Evolutionary conservation across 1,140 invertebrate species (phyloP).

Genomic region (Heliconius melpomene): DNA sequence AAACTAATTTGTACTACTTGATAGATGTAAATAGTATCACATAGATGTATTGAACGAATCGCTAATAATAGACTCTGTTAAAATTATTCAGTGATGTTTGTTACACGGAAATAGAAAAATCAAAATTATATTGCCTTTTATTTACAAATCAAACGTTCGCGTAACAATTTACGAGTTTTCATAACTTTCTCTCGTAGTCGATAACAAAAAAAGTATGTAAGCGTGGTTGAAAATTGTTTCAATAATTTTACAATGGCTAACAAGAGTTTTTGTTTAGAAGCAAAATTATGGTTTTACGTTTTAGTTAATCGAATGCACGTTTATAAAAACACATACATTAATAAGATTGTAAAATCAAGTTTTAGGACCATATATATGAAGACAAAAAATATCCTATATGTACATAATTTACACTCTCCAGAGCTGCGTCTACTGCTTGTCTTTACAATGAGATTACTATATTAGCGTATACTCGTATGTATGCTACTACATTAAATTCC

Average conservation of each 20-base stretch:
- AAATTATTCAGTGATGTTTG: conserved; percentile 65
- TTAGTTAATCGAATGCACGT: not conserved
- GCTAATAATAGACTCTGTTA: conserved; percentile 37
- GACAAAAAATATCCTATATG: too few relatives aligned
- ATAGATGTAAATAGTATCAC: conserved; percentile 36
- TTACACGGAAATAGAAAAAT: conserved; percentile 72
- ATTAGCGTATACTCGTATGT: too few relatives aligned
- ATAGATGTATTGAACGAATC: conserved; percentile 37
- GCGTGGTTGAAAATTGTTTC: not conserved
- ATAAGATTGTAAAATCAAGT: too few relatives aligned
- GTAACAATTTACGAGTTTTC: not conserved
- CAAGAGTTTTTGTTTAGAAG: not conserved
- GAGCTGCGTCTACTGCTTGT: too few relatives aligned
- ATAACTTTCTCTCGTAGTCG: not conserved
- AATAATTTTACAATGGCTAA: not conserved
- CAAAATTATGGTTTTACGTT: not conserved
- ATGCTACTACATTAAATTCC: too few relatives aligned
- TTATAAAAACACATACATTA: not conserved
- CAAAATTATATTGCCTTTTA: conserved; percentile 51
- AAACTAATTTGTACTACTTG: conserved; percentile 29
- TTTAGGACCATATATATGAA: too few relatives aligned
- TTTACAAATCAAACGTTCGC: conserved; percentile 28
- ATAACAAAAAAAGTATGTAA: not conserved
- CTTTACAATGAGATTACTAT: too few relatives aligned
- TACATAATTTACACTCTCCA: too few relatives aligned